Evolutionary conservation across 2,113 vertebrate genomes (phyloP).

Genomic region (Catharus bicknelli): DNA sequence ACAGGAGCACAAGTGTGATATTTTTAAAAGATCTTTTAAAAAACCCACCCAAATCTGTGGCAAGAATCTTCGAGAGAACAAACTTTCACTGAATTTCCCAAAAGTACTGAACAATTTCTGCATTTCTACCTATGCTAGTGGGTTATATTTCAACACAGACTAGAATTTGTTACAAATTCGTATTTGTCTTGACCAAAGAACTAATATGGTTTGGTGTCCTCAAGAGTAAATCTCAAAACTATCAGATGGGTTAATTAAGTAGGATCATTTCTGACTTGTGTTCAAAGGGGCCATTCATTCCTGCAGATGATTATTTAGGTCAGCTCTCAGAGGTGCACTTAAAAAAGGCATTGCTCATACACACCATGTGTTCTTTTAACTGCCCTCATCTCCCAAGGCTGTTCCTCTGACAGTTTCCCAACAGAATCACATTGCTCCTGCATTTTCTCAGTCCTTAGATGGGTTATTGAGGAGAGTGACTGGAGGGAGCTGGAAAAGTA

Average conservation of each 20-base stretch:
- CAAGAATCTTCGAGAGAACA: background rate
- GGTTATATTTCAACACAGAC: background rate
- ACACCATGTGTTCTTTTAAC: background rate
- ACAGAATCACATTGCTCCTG: background rate
- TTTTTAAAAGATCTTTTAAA: background rate
- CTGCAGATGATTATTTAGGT: background rate
- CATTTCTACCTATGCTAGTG: background rate
- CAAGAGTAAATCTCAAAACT: background rate
- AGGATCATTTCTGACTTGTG: rapidly evolving
- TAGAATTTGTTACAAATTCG: background rate
- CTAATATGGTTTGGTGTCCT: background rate
- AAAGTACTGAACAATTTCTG: background rate
- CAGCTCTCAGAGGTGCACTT: background rate
- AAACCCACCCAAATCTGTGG: rapidly evolving
- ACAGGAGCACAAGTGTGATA: background rate
- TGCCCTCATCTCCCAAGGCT: rapidly evolving
- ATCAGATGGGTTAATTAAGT: background rate
- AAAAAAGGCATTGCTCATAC: background rate
- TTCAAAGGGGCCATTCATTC: background rate
- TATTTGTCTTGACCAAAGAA: background rate
- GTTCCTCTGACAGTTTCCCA: background rate
- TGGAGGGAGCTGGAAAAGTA: background rate
- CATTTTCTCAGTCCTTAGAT: background rate
- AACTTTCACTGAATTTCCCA: background rate
- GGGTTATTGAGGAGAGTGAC: background rate